Evolutionary conservation across 2,113 vertebrate species (phyloP), one percentile per base, ranked within the genome.

Genomic region (Pelodiscus sinensis): DNA sequence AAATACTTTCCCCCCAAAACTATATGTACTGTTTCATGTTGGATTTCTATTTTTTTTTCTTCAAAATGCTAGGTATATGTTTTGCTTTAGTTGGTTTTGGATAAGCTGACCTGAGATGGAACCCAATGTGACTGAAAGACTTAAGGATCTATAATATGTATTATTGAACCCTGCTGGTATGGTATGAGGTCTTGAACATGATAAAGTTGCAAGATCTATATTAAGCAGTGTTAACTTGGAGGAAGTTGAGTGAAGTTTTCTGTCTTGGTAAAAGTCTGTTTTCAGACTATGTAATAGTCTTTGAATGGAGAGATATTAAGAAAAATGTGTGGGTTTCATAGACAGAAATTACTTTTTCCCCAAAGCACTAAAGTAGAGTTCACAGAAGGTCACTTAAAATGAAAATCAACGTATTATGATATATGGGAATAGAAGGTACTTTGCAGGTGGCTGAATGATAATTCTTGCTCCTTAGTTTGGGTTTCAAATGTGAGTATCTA

Each of bases 201-300:
- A 38, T 84, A 92, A 85, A 85, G 82, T 90, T 82, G 86, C 92
- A 91, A 60, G 78, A 80, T 91, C 85, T 79, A 81, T 81, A 6
- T 29, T 94, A 87, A 91, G 89, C 85, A 71, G 92, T 79, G 89
- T 96, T 93, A 93, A 94, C 82, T 94, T 91, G 82, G 88, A 95
- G 86, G 90, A 84, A 86, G 83, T 85, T 81, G 82, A 91, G 38
- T 80, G 62, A 95, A 95, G 91, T 88, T 95, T 92, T 68, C 80
- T 94, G 31, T 19, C 87, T 50, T 89, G 81, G 79, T 85, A 78
- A 29, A 90, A 94, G 86, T 56, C 38, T 27, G 35, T 71, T 51
- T 81, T 93, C 77, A 88, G 89, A 62, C 71, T 58, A 6, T 77
- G 0, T 85, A 85, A 88, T 68, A 93, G 81, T 83, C 91, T 96